Conservation (phyloP, 2,113 vertebrate species). For the Plectropomus leopardus region DNA sequence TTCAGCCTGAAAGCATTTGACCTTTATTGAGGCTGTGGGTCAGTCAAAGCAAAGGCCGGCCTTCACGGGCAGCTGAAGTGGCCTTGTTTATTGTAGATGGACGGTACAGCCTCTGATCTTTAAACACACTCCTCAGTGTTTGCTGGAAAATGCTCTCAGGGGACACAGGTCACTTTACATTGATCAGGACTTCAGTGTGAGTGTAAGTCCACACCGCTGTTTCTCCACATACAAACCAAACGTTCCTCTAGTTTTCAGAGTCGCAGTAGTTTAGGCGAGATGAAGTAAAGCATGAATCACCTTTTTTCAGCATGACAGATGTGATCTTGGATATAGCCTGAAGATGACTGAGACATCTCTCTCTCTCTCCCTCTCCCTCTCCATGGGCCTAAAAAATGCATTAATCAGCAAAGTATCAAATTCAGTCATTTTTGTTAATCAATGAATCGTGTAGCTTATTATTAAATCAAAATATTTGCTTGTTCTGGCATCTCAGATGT, state of each 20-base stretch:
- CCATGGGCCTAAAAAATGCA: background rate
- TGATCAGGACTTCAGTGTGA: conserved; percentile 30
- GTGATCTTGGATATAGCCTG: background rate
- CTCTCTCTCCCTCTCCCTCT: background rate
- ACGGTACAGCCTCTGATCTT: conserved; percentile 37
- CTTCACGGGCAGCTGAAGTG: background rate
- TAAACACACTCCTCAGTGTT: conserved; percentile 46
- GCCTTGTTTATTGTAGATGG: conserved; percentile 33
- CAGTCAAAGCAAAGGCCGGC: background rate
- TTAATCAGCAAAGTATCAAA: background rate
- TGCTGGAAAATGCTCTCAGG: conserved; percentile 41
- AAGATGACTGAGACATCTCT: background rate
- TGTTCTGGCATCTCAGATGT: background rate
- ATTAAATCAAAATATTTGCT: background rate
- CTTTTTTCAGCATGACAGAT: background rate
- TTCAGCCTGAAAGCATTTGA: conserved; percentile 46
- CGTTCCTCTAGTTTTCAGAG: background rate
- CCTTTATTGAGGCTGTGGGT: background rate
- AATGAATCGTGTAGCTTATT: background rate
- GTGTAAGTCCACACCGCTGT: conserved; percentile 7
- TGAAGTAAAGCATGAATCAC: background rate
- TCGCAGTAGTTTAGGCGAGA: background rate
- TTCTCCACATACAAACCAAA: background rate
- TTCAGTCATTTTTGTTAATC: background rate
- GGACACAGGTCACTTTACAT: conserved; percentile 43